phyloP scores from a whole-genome alignment of 1,140 invertebrate genomes.

The Atopsyche davidsoni region DNA sequence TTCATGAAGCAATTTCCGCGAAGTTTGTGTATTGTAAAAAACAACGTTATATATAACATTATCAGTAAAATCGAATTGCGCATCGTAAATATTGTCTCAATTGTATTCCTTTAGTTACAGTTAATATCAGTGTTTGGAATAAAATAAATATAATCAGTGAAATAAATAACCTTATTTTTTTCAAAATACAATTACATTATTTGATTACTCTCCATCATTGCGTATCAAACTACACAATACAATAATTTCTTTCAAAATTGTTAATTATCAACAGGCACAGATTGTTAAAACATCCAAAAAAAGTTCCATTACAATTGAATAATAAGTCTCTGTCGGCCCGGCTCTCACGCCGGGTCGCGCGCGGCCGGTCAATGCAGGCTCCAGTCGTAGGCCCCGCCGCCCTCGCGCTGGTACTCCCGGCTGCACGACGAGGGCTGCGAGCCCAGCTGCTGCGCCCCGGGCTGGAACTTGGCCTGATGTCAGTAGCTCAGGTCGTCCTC shows the following conservation, averaged over 20 bases:
- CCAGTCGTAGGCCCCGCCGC: conserved; percentile 43
- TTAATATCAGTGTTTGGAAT: no score
- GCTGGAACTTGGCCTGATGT: conserved; percentile 45
- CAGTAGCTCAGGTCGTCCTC: conserved; percentile 47
- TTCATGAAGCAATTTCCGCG: no score
- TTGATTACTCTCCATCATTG: not conserved
- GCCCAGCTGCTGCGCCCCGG: conserved; percentile 37
- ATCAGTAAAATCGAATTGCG: no score
- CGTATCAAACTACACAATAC: not conserved
- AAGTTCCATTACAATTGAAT: not conserved
- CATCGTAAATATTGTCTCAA: no score
- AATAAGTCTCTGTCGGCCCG: not conserved
- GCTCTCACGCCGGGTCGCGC: not conserved
- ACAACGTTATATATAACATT: no score
- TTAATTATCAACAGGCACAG: conserved; percentile 21
- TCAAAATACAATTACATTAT: no score
- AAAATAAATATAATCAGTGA: no score
- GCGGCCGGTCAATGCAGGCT: conserved; percentile 46
- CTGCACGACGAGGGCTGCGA: conserved; percentile 25
- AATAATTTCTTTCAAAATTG: not conserved
- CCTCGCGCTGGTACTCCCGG: conserved; percentile 26
- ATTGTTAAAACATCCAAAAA: conserved; percentile 13
- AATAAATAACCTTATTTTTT: no score
- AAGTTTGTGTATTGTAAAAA: no score
- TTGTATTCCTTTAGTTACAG: no score